These are phyloP conservation scores for Cephus pygmeus DNA, from an alignment of 2,888 invertebrate species.

Conservation along the genomic window DNA sequence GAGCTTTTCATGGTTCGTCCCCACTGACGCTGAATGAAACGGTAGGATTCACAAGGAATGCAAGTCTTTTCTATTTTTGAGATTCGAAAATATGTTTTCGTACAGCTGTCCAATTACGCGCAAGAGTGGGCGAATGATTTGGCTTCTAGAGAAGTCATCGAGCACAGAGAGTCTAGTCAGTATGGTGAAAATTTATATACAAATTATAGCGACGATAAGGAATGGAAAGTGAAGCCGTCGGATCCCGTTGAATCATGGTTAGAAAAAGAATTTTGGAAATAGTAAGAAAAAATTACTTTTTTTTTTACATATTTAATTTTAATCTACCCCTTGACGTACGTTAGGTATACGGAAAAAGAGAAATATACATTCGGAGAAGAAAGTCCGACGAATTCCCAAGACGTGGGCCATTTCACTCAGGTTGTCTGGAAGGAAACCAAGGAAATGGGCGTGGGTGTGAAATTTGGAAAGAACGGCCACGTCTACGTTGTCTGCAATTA, in stretches of 20 bases:
- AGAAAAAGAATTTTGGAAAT: slow-evolving; percentile 30
- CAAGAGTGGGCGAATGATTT: slow-evolving; percentile 52
- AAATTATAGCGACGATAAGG: slow-evolving; percentile 27
- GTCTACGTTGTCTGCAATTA: slow-evolving; percentile 70
- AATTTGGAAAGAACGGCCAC: slow-evolving; percentile 57
- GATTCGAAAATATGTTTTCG: neutral
- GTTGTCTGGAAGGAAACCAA: slow-evolving; percentile 69
- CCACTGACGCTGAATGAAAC: slow-evolving; percentile 43
- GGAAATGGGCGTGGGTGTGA: slow-evolving; percentile 69
- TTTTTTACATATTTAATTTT: neutral
- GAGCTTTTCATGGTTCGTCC: slow-evolving; percentile 45
- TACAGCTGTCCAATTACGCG: slow-evolving; percentile 32
- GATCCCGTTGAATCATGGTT: slow-evolving; percentile 47
- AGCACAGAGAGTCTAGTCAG: slow-evolving; percentile 38
- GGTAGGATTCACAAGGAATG: slow-evolving; percentile 30
- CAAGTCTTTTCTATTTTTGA: neutral
- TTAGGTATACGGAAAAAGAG: slow-evolving; percentile 50
- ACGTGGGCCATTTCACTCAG: slow-evolving; percentile 70
- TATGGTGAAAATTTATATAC: slow-evolving; percentile 55
- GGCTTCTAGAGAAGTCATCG: slow-evolving; percentile 35
- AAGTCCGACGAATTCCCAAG: slow-evolving; percentile 29
- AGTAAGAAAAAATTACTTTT: slow-evolving; percentile 13
- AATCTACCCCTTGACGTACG: neutral
- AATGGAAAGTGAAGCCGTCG: slow-evolving; percentile 32
- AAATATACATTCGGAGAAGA: slow-evolving; percentile 46